Evolutionary conservation across 1,140 invertebrate species (phyloP), one percentile per base, ranked within the genome.

Genomic region (Trachymyrmex cornetzi): DNA sequence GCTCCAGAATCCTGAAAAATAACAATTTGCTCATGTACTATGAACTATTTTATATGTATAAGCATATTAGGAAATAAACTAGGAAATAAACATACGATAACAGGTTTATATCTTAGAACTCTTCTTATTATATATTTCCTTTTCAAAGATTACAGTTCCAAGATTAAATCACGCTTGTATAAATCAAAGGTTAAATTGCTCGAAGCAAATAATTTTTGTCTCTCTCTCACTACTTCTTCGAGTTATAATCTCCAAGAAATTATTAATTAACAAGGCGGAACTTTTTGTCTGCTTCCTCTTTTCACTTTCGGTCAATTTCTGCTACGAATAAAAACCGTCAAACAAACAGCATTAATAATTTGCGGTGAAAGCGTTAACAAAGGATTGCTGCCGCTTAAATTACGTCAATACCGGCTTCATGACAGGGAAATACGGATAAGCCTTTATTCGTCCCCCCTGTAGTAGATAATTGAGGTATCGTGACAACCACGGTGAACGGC

Each of bases 1-100:
- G 95, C 94, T 27, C 95, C 95, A 19, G 95, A 95, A 91, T 96
- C 95, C 95, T 96, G 88, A 50, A 95, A 95, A 88, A 81, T 22
- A 85, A 50, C 3, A 61, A 75, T 27, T 16, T 0, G 12, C 24
- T 50, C 14, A 16, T 16, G 16, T 50, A 16, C 14, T 16, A 44
- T 44, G 2, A 16, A 50, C 4, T 50, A 50, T 12, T 19, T 44
- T 11, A 38, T 44, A 44, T 11, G 11, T 50, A 27, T 75, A 44
- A 75, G 3, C 0, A 48, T 30, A 59, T 14, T n/a, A n/a, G n/a
- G n/a, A n/a, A n/a, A n/a, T n/a, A n/a, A n/a, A 34, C 0, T 69
- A 53, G 9, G 12, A 53, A 9, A 38, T 81, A 80, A 50, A 0
- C 44, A 24, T 14, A 44, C 19, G 34, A 27, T 79, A 63, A 80